Percentiles rank a stretch among this genome's conserved stretches.
Evolutionary conservation across 2,888 invertebrate species (phyloP).

Genomic region (Formica aserva): DNA sequence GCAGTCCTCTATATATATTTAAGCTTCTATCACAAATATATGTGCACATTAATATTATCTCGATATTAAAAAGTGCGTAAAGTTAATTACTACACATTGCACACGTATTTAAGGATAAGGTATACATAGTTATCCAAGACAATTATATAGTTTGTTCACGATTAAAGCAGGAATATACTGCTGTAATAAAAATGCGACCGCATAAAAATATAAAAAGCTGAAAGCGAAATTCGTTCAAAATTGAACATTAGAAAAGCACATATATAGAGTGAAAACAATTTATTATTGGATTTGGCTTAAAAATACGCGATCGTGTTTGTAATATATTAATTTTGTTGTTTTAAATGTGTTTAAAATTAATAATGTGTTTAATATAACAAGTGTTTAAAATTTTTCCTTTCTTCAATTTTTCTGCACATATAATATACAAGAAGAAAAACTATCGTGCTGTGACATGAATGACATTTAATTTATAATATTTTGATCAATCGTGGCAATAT

Average conservation of each 20-base stretch:
- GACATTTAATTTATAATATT: conserved; percentile 27
- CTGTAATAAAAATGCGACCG: neutral
- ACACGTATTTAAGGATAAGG: conserved; percentile 14
- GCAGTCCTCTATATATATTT: conserved; percentile 40
- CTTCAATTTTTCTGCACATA: neutral
- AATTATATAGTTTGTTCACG: conserved; percentile 67
- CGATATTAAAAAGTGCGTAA: conserved; percentile 29
- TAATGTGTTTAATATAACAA: neutral
- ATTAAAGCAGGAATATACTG: conserved; percentile 10
- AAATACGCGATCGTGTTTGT: neutral
- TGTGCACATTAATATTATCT: conserved; percentile 49
- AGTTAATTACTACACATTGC: conserved; percentile 40
- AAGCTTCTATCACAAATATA: conserved; percentile 47
- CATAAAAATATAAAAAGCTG: neutral
- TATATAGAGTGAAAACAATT: neutral
- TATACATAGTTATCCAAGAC: conserved; percentile 25
- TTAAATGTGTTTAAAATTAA: no score
- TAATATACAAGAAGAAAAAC: conserved; percentile 21
- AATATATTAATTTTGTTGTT: neutral
- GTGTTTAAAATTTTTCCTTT: conserved; percentile 11
- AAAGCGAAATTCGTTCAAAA: neutral
- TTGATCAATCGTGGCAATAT: neutral
- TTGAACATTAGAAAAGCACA: neutral
- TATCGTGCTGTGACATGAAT: conserved; percentile 33
- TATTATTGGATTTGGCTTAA: neutral